phyloP scores from a whole-genome alignment of 2,113 vertebrate species.

The Gadus macrocephalus region DNA sequence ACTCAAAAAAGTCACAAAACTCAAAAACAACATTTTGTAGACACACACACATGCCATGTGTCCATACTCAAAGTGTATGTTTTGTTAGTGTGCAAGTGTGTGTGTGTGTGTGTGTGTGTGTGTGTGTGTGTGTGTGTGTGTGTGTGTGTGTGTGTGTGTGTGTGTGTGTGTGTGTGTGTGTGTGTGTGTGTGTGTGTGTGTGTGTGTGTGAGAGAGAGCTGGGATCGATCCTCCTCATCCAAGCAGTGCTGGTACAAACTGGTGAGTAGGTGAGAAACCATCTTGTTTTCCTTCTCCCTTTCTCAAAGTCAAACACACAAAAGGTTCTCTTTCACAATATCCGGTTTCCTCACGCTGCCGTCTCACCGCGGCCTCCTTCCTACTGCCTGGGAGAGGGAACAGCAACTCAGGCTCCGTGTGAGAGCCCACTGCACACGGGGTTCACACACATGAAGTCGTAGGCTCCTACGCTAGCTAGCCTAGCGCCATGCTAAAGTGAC shows the following conservation, averaged over 20 bases:
- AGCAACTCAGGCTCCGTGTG: constrained; percentile 27
- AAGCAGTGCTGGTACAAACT: not conserved
- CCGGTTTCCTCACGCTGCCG: constrained; percentile 46
- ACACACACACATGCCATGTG: not conserved
- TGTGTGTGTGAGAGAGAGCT: too few species aligned
- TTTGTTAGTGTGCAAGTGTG: too few species aligned
- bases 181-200: too few species aligned
- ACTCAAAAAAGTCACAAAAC: too few species aligned
- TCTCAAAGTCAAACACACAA: constrained; percentile 30
- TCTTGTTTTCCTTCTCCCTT: constrained; percentile 33
- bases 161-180: too few species aligned
- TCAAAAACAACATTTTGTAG: too few species aligned
- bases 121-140: too few species aligned
- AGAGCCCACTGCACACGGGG: constrained; percentile 20
- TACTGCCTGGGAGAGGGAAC: constrained; percentile 20
- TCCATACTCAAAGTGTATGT: too few species aligned
- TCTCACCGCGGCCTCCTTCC: constrained; percentile 13
- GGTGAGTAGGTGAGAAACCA: constrained; percentile 16
- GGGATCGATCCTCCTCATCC: constrained; percentile 1
- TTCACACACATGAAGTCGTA: constrained; percentile 38
- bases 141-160: too few species aligned
- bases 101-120: too few species aligned
- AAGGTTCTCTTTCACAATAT: constrained; percentile 43
- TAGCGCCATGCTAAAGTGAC: too few species aligned
- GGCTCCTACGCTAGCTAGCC: not conserved